These are phyloP conservation scores for Fregata magnificens DNA, from an alignment of 2,113 vertebrate genomes.

Conservation along the genomic window DNA sequence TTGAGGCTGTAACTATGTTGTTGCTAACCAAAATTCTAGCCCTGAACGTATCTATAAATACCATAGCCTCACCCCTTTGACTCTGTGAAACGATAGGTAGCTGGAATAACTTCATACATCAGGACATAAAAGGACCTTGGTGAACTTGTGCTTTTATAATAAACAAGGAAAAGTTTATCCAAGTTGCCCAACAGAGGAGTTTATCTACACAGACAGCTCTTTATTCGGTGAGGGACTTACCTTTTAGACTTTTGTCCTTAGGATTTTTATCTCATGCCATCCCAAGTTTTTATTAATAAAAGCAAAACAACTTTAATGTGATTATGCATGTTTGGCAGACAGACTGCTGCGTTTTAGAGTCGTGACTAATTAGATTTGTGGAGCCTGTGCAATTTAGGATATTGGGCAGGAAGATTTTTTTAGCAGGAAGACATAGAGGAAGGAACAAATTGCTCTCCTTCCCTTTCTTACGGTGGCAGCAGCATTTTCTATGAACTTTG, in stretches of 20 bases:
- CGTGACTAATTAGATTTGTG: not conserved
- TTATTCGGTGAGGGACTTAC: not conserved
- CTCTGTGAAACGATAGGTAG: not conserved
- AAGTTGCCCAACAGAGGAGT: not conserved
- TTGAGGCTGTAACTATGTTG: not conserved
- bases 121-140: not conserved
- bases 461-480: not conserved
- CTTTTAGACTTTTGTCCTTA: not conserved
- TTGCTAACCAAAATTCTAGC: conserved; percentile 5
- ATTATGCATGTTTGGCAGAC: not conserved
- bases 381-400: not conserved
- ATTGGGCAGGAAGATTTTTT: not conserved
- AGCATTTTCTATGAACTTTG: not conserved
- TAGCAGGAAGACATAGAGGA: not conserved
- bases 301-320: not conserved
- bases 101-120: not conserved
- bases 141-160: conserved; percentile 27
- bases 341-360: not conserved
- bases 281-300: not conserved
- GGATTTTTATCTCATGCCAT: not conserved
- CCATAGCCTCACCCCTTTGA: not conserved
- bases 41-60: not conserved
- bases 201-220: not conserved
- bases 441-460: not conserved
- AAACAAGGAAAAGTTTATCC: conserved; percentile 16